phyloP scores from a whole-genome alignment of 2,113 vertebrate species.

The Brevimyrus niger region DNA sequence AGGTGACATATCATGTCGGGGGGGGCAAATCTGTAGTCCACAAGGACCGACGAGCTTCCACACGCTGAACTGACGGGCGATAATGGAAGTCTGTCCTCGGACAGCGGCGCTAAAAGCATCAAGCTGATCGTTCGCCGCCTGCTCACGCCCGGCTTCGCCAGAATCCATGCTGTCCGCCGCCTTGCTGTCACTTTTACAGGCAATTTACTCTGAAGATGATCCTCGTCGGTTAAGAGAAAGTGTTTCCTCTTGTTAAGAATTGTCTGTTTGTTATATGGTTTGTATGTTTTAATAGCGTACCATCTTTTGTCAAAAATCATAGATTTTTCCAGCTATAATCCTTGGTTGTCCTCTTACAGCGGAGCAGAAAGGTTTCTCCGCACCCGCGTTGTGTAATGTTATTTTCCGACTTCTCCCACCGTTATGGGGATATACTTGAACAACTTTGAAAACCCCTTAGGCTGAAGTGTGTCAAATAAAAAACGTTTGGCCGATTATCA shows the following conservation, averaged over 20 bases:
- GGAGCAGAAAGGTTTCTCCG: background rate
- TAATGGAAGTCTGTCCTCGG: background rate
- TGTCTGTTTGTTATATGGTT: background rate
- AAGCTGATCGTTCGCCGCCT: background rate
- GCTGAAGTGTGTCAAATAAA: background rate
- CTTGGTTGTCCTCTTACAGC: background rate
- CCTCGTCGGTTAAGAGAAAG: background rate
- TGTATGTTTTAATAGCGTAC: background rate
- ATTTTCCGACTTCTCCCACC: background rate
- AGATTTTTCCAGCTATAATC: background rate
- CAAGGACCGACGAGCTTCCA: background rate
- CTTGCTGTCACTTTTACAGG: background rate
- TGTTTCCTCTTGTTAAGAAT: background rate
- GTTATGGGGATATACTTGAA: background rate
- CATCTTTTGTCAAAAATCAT: background rate
- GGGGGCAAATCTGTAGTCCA: background rate
- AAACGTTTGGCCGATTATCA: constrained; percentile 2
- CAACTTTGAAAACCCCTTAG: background rate
- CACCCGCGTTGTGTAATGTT: background rate
- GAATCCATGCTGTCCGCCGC: background rate
- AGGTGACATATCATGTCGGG: background rate
- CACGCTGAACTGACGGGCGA: background rate
- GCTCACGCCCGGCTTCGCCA: background rate
- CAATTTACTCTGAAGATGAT: background rate
- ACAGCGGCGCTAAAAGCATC: background rate